Base-by-base conservation (phyloP, 92 coral and sea anemone species). In the Epizoanthus fatuus region DNA sequence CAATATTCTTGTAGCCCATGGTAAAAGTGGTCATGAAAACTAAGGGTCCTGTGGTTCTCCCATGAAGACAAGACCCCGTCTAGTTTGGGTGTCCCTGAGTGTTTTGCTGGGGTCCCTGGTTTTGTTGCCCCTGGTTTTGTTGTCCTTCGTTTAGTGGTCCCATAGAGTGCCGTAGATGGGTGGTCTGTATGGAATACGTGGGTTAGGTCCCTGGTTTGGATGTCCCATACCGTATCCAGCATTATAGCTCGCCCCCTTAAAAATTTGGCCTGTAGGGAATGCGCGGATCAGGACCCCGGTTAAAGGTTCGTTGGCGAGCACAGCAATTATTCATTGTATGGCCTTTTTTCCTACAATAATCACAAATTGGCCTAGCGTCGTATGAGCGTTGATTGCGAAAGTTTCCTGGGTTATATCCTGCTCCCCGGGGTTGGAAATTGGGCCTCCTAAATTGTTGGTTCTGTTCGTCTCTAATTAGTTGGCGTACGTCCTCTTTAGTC, bases 31-130 rank as follows among this genome's bases (percentile, higher is more conserved):
- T 29, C 40, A 7, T 51, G 9, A 72, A 17, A 72, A 72, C 35
- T 6, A 72, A 52, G 78, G 78, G 78, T 72, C 78, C 78, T 53
- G 54, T 20, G 75, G 75, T 44, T 70, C 75, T 70, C 75, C 75
- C 56, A 57, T 15, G 57, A 70, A 70, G 75, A 49, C 75, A 45
- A 70, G 75, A 70, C 75, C 75, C 75, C 56, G 3, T 70, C 54
- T 70, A 70, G 75, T 70, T 45, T 58, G 63, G 4, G 45, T 42
- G n/a, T n/a, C n/a, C n/a, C n/a, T n/a, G n/a, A n/a, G n/a, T n/a
- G n/a, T n/a, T n/a, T n/a, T n/a, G n/a, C 3, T 42, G 45, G 1
- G 1, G 45, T 2, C 45, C 45, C 0, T 42, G 45, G 22, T 62
- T 62, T 62, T 9, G 35, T 7, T 20, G 67, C 3, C 67, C 37